phyloP scores from a whole-genome alignment of 2,113 vertebrate species.

The Microtus ochrogaster region DNA sequence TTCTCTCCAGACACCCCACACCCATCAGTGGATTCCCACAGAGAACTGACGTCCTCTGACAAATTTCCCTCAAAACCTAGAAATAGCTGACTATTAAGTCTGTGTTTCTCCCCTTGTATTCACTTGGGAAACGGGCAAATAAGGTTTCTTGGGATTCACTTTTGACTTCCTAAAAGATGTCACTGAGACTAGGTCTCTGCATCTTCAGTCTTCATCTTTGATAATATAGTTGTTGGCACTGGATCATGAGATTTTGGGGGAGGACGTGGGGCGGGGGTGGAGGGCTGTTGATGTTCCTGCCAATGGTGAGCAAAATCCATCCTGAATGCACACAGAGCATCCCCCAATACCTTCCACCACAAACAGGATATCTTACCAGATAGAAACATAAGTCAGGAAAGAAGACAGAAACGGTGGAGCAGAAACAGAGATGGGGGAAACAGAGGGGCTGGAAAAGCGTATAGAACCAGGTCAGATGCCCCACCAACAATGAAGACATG shows the following conservation, averaged over 20 bases:
- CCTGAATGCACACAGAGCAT: not conserved
- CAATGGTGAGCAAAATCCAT: not conserved
- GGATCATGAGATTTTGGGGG: not conserved
- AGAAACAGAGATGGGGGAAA: not conserved
- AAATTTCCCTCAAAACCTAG: slow-evolving; percentile 9
- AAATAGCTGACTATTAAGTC: not conserved
- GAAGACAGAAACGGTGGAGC: not conserved
- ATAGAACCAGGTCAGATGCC: not conserved
- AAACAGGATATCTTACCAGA: not conserved
- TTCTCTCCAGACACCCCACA: not conserved
- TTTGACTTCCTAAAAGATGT: not conserved
- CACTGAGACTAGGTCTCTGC: not conserved
- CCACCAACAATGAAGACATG: rapidly evolving
- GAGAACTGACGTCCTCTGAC: not conserved
- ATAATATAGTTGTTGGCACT: not conserved
- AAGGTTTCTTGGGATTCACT: not conserved
- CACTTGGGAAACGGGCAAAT: not conserved
- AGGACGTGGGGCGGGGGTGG: rapidly evolving
- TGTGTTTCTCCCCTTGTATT: not conserved
- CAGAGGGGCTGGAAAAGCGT: no score
- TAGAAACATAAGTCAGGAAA: not conserved
- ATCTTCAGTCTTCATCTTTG: not conserved
- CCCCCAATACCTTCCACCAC: not conserved
- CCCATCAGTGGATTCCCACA: not conserved
- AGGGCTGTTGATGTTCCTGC: not conserved